Evolutionary conservation across 2,113 vertebrate genomes (phyloP), one percentile per base, ranked within the genome.

Genomic region (Cardinalis cardinalis): DNA sequence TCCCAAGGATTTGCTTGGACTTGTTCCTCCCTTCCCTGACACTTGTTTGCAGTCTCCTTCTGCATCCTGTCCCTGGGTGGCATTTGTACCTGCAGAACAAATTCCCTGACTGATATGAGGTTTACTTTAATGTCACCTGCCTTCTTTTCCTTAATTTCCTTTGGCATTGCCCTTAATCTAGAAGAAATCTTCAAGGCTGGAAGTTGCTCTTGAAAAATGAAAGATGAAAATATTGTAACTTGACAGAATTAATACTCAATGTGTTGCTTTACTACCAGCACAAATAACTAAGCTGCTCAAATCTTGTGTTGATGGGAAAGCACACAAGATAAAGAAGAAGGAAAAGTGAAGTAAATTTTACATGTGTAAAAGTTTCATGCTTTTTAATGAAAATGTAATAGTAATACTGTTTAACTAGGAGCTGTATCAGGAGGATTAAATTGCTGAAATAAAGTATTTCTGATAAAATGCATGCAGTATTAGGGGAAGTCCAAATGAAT

Each of bases 361-460:
- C 8, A 9, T n/a, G 5, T 79, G 40, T 53, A 52, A 75, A 94
- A 84, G 69, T 68, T 58, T 46, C 24, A 8, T 68, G 77, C 36
- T 21, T 84, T 72, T 18, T 92, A 82, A 75, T 23, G 32, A 69
- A 65, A 82, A 48, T 12, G 7, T 18, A 36, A 26, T 29, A 61
- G 2, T 60, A 36, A 52, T 81, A 9, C n/a, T 74, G 16, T 70
- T 55, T 83, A 66, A 58, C 89, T 79, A 88, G 64, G 65, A 72
- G 55, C 79, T 87, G 36, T 66, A 44, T 58, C 83, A 87, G 81
- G 76, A 94, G 40, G 94, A 90, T 68, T 48, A 75, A 78, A 58
- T 53, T 84, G 44, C 56, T 93, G 77, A 90, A 92, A 69, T 61
- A 87, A 92, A 66, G 21, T 48, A 53, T 79, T 90, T 85, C 41